Evolutionary conservation across 2,888 invertebrate genomes (phyloP).

Genomic region (Tinea trinotella): DNA sequence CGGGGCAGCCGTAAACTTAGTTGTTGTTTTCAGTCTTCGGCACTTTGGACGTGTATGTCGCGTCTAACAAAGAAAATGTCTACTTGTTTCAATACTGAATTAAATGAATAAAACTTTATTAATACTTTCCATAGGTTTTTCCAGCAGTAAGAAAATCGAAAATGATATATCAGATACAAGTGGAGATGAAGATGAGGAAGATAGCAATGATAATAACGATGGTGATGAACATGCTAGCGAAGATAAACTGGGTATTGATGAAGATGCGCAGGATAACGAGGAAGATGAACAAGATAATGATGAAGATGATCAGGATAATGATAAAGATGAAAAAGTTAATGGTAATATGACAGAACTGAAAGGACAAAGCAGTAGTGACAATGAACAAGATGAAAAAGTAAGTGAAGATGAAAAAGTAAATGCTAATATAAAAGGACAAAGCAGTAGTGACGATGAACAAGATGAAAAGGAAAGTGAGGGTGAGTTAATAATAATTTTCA

Average conservation of each 20-base stretch:
- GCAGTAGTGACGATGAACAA: constrained; percentile 31
- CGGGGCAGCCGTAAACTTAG: too few species aligned
- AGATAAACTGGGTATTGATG: too few species aligned
- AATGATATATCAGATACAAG: constrained; percentile 58
- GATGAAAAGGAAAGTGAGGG: constrained; percentile 28
- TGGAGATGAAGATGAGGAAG: constrained; percentile 38
- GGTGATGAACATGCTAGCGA: constrained; percentile 29
- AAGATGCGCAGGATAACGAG: constrained; percentile 20
- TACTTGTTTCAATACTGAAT: not conserved
- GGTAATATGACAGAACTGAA: constrained; percentile 25
- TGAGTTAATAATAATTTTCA: too few species aligned
- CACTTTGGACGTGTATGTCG: too few species aligned
- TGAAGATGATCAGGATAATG: constrained; percentile 38
- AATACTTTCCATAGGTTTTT: constrained; percentile 39
- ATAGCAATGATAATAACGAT: constrained; percentile 35
- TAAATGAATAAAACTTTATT: constrained; percentile 20
- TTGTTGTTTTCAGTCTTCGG: too few species aligned
- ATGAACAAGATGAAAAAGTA: constrained; percentile 25
- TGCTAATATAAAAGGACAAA: constrained; percentile 31
- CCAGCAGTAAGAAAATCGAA: constrained; percentile 52
- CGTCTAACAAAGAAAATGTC: too few species aligned
- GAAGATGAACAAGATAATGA: constrained; percentile 27
- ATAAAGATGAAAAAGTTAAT: constrained; percentile 30
- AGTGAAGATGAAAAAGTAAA: constrained; percentile 26
- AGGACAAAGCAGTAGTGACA: constrained; percentile 20